Base-by-base conservation (phyloP, 2,888 invertebrate genomes). In the Microctonus brassicae region DNA sequence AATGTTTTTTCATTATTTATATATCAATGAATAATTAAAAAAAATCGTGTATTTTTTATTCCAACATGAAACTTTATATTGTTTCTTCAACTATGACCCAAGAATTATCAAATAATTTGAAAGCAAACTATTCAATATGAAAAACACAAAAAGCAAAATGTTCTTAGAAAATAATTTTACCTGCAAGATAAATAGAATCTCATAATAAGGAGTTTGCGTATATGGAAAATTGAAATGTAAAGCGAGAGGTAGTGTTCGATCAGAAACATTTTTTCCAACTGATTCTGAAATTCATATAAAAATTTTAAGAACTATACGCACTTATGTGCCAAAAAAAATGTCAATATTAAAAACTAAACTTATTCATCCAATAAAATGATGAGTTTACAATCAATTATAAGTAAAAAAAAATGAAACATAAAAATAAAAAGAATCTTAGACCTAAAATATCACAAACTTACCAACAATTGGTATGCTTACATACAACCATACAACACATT, bases 391-490 rank as follows among this genome's bases (percentile, higher is more conserved):
- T 20, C 1, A 36, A 13, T 13, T 9, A 22, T 10, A 3, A 13
- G 13, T 1, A 17, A 7, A 62, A 34, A n/a, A n/a, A 55, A 3
- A 13, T 36, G 7, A 5, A 29, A 7, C 29, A n/a, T n/a, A 3
- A 7, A 29, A 5, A 7, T 29, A 7, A 29, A 29, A 7, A n/a
- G 9, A 29, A 29, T n/a, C n/a, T n/a, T n/a, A 24, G 9, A 17
- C 17, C 13, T 47, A 26, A 42, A 47, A 63, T 29, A 17, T 39
- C 47, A 17, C 34, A 7, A 11, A 66, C 63, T 70, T n/a, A 71
- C 73, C 68, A 24, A 61, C 20, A 10, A 72, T 11, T 1, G 71
- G 69, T 5, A 64, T 47, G 10, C 22, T 2, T 3, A 62, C 17
- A 20, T 69, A 74, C 13, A 36, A 20, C 11, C 33, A 0, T 5